A percentile compares a stretch with the other conserved stretches of the same genome.
These are phyloP conservation scores for Agonopterix alstromeriana DNA, from an alignment of 2,888 invertebrate genomes.

Conservation along the genomic window DNA sequence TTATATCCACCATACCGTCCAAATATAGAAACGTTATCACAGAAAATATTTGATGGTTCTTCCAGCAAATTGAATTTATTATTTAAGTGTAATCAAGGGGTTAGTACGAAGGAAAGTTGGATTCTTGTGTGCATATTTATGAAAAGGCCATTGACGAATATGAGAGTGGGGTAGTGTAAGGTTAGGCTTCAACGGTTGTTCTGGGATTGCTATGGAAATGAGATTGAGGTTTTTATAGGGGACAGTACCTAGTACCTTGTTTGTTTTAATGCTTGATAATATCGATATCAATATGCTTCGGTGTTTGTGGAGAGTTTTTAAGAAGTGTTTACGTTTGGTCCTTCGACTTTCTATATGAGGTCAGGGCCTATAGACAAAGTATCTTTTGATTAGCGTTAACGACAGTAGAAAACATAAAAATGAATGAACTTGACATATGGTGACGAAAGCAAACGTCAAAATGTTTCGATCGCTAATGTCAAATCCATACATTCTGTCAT, in stretches of 20 bases:
- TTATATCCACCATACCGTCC: constrained; percentile 62
- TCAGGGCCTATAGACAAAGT: no score
- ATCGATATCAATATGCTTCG: no score
- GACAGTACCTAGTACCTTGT: background rate
- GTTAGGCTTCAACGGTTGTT: background rate
- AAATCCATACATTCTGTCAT: no score
- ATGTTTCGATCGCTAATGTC: no score
- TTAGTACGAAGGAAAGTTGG: background rate
- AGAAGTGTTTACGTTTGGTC: no score
- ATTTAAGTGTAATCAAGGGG: constrained; percentile 61
- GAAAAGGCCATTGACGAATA: constrained; percentile 15
- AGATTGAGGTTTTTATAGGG: background rate
- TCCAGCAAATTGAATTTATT: constrained; percentile 69
- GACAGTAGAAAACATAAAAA: no score
- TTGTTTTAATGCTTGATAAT: background rate
- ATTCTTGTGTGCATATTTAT: constrained; percentile 26
- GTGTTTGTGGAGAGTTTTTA: no score
- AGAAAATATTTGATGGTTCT: constrained; percentile 65
- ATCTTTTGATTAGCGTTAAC: no score
- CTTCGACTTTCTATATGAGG: no score
- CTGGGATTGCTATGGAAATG: constrained; percentile 2
- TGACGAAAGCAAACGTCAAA: no score
- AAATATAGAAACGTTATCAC: constrained; percentile 62
- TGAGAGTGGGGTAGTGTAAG: background rate
- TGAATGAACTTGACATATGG: no score